Percentiles rank a stretch among this genome's conserved stretches.
Conservation (phyloP, 92 coral and sea anemone species). For the Porites divaricata region DNA sequence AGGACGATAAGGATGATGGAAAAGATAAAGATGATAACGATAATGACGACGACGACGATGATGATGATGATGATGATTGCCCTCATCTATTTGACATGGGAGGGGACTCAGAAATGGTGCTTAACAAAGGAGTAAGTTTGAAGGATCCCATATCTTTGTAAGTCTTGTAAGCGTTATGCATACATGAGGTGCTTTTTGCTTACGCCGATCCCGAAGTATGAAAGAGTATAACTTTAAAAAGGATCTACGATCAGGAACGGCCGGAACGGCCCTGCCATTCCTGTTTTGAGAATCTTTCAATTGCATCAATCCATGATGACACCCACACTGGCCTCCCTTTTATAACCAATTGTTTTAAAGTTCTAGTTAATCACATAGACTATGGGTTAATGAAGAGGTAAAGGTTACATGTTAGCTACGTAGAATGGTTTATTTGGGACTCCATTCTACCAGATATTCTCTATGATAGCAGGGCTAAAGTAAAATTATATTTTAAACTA, state of each 20-base stretch:
- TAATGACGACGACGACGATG: constrained; percentile 30
- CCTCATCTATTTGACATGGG: constrained; percentile 18
- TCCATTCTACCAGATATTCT: no score
- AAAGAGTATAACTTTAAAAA: no score
- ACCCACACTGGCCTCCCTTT: neutral
- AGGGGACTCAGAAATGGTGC: constrained; percentile 40
- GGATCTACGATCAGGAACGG: neutral
- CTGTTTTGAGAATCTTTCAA: neutral
- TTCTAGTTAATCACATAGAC: no score
- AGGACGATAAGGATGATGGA: constrained; percentile 17
- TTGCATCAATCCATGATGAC: neutral
- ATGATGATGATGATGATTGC: constrained; percentile 36
- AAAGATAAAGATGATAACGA: constrained; percentile 10
- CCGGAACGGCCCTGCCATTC: neutral
- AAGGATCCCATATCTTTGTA: no score
- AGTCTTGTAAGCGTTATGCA: neutral
- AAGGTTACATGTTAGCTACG: no score
- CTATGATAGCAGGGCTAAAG: no score
- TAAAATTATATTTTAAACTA: no score
- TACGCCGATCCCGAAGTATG: neutral
- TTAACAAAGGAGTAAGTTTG: constrained; percentile 30
- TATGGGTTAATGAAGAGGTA: no score
- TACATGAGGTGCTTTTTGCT: neutral
- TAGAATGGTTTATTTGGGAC: no score
- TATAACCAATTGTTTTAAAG: no score